Base-by-base conservation (phyloP, 2,888 invertebrate genomes). In the Petrophora chlorosata region DNA sequence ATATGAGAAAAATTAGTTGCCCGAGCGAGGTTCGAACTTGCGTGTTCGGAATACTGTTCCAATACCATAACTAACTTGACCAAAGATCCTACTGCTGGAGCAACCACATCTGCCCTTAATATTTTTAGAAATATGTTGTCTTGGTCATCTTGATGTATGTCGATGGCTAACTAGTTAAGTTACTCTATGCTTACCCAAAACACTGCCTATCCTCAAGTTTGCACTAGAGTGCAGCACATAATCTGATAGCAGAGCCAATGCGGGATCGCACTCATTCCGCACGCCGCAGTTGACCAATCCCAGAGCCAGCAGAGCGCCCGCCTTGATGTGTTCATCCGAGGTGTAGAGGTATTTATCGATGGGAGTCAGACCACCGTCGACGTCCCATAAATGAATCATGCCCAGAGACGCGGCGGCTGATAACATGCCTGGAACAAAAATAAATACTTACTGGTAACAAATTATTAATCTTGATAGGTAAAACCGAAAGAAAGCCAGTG, bases 261-360 rank as follows among this genome's bases (percentile, higher is more conserved):
- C 99, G 0, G 99, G 99, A 83, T 99, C 99, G 75, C 98, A 99
- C 74, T 99, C 99, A 80, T 99, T 99, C 38, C 97, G 93, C 2
- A 99, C 98, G 16, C 99, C 98, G 73, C 98, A 98, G 80, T 98
- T 99, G 9, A 99, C 99, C 40, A 99, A 96, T 26, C 99, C 99
- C 59, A 99, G 94, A 0, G 99, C 99, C 19, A 99, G 87, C 25
- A 99, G 84, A 0, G 99, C 99, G 1, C 99, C 99, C 0, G 98
- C 97, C 91, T 99, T 99, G 59, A 99, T 98, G 80, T 98, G 96
- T 73, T 98, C 98, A 69, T 98, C 98, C 0, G 96, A 94, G 0
- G 97, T 97, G 79, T 99, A 98, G 4, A 99, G 90, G 83, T 99
- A 99, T 82, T 99, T 99, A 90, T 99, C 99, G 67, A 99, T 99